phyloP scores from a whole-genome alignment of 2,888 invertebrate species.

The Gymnocheta viridis region DNA sequence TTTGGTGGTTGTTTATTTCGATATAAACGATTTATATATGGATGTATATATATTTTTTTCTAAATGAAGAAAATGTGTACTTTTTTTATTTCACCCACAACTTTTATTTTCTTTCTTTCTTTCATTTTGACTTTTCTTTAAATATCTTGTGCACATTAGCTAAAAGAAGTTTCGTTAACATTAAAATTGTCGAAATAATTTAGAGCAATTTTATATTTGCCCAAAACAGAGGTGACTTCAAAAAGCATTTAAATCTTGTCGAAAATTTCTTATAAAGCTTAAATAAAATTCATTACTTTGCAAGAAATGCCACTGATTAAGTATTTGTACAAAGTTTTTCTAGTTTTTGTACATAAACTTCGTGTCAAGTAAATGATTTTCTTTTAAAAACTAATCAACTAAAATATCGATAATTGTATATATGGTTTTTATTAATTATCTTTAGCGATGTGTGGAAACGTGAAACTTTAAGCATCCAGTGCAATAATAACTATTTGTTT shows the following conservation, averaged over 20 bases:
- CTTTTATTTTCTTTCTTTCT: constrained; percentile 47
- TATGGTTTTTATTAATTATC: too few species aligned
- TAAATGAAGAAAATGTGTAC: constrained; percentile 26
- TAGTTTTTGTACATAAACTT: too few species aligned
- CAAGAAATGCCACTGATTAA: too few species aligned
- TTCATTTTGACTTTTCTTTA: constrained; percentile 72
- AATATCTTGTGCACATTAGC: constrained; percentile 64
- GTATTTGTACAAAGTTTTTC: too few species aligned
- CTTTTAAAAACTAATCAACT: too few species aligned
- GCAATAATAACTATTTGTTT: too few species aligned
- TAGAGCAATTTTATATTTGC: neutral
- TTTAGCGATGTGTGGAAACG: too few species aligned
- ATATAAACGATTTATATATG: constrained; percentile 79
- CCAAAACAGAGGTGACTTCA: neutral
- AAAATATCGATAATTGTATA: too few species aligned
- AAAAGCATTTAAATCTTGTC: neutral
- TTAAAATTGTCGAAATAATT: neutral
- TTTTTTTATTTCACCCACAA: constrained; percentile 43
- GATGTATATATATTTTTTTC: constrained; percentile 28
- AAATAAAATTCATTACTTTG: too few species aligned
- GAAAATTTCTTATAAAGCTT: too few species aligned
- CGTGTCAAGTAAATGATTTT: too few species aligned
- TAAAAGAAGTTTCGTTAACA: constrained; percentile 67
- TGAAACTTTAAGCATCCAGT: too few species aligned
- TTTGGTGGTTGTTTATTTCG: constrained; percentile 82